A percentile compares a stretch with the other conserved stretches of the same genome.
phyloP scores from a whole-genome alignment of 2,888 invertebrate genomes.

The Drosophila austrosaltans region DNA sequence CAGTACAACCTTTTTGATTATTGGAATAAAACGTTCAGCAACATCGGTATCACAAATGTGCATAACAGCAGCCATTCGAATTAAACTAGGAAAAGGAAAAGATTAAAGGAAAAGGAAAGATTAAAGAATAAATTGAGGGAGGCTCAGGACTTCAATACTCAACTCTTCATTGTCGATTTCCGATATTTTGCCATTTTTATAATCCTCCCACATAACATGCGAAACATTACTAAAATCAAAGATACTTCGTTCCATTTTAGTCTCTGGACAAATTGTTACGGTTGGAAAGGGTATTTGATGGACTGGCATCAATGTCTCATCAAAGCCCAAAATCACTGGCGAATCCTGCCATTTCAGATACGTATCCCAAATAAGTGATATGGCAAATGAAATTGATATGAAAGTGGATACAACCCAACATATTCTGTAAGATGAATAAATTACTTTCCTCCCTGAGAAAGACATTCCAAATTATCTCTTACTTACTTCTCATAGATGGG shows the following conservation, averaged over 20 bases:
- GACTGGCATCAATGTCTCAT: slow-evolving; percentile 81
- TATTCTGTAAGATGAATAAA: slow-evolving; percentile 53
- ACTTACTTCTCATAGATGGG: slow-evolving; percentile 81
- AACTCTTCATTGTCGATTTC: slow-evolving; percentile 59
- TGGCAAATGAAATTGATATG: slow-evolving; percentile 77
- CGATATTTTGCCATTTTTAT: slow-evolving; percentile 43
- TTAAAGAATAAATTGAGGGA: not conserved
- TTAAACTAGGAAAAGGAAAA: slow-evolving; percentile 45
- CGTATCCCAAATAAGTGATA: not conserved
- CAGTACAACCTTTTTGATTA: slow-evolving; percentile 44
- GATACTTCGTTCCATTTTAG: slow-evolving; percentile 78
- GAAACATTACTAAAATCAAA: slow-evolving; percentile 79
- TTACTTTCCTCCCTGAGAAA: not conserved
- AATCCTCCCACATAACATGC: slow-evolving; percentile 60
- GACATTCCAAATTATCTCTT: not conserved
- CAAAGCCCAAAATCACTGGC: slow-evolving; percentile 81
- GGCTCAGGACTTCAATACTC: slow-evolving; percentile 42
- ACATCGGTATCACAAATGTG: slow-evolving; percentile 82
- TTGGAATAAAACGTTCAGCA: slow-evolving; percentile 61
- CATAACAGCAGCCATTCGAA: slow-evolving; percentile 75
- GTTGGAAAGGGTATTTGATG: slow-evolving; percentile 81
- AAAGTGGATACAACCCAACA: slow-evolving; percentile 78
- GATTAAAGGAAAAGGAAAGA: not conserved
- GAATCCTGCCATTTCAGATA: slow-evolving; percentile 77
- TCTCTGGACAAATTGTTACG: slow-evolving; percentile 82